phyloP scores from a whole-genome alignment of 2,113 vertebrate genomes.

The Esox niger region DNA sequence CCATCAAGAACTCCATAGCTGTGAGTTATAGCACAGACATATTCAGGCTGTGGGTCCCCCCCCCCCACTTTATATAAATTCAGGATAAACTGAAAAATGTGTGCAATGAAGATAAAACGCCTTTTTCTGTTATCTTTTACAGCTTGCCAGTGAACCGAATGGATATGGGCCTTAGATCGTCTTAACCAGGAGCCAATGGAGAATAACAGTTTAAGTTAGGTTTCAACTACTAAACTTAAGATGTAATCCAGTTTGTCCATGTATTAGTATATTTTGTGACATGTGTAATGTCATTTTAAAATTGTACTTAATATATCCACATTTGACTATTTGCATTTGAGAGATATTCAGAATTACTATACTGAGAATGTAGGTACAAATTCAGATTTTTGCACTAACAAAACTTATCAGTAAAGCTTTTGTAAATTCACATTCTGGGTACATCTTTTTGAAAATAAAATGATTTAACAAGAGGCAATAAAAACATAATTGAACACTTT shows the following conservation, averaged over 20 bases:
- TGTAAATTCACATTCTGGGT: background rate
- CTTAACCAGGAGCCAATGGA: background rate
- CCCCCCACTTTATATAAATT: background rate
- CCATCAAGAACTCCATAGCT: conserved; percentile 65
- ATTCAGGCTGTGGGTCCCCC: too few species aligned
- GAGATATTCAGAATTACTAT: background rate
- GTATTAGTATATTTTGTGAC: background rate
- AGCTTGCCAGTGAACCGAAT: conserved; percentile 67
- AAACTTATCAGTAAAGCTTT: background rate
- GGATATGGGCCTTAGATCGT: conserved; percentile 38
- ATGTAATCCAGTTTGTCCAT: background rate
- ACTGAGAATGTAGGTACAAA: background rate
- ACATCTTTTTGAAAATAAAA: background rate
- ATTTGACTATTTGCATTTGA: background rate
- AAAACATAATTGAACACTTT: too few species aligned
- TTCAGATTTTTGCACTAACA: background rate
- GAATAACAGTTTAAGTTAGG: background rate
- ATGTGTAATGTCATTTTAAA: background rate
- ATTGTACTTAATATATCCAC: background rate
- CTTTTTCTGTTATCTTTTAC: conserved; percentile 11
- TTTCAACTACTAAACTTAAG: too few species aligned
- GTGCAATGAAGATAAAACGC: background rate
- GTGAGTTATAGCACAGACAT: conserved; percentile 71
- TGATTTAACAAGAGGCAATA: too few species aligned
- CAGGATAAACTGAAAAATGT: background rate